Evolutionary conservation across 2,888 invertebrate genomes (phyloP).

Genomic region (Melieria omissa): DNA sequence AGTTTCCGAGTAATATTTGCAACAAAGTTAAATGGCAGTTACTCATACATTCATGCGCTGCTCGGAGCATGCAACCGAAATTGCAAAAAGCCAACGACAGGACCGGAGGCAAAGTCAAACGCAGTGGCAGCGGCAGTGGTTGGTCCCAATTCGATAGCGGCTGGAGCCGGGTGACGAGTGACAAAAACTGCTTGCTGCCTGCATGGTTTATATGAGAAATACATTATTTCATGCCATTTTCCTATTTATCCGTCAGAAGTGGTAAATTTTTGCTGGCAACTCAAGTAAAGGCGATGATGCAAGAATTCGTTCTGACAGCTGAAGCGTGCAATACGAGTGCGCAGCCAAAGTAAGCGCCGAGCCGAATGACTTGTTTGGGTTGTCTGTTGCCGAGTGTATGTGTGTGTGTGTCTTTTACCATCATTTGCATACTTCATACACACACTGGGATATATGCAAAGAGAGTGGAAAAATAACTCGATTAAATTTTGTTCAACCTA

Average conservation of each 20-base stretch:
- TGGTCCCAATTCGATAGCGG: not conserved
- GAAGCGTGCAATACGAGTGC: conserved; percentile 25
- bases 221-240: conserved; percentile 13
- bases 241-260: conserved; percentile 17
- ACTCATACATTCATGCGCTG: not conserved
- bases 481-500: no score
- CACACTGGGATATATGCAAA: no score
- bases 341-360: no score
- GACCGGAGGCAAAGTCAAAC: not conserved
- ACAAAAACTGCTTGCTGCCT: no score
- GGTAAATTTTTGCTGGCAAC: conserved; percentile 22
- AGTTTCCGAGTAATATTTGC: conserved; percentile 33
- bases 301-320: conserved; percentile 28
- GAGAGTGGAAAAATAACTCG: no score
- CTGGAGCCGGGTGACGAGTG: not conserved
- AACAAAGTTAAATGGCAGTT: conserved; percentile 30
- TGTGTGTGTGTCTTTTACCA: no score
- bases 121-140: not conserved
- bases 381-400: no score
- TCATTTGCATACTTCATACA: no score
- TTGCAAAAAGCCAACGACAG: not conserved
- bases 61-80: not conserved
- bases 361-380: no score
- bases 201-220: no score
- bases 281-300: conserved; percentile 14